Percentiles rank a stretch among this genome's conserved stretches.
Conservation (phyloP, 1,140 invertebrate species). For the Drosophila arizonae region DNA sequence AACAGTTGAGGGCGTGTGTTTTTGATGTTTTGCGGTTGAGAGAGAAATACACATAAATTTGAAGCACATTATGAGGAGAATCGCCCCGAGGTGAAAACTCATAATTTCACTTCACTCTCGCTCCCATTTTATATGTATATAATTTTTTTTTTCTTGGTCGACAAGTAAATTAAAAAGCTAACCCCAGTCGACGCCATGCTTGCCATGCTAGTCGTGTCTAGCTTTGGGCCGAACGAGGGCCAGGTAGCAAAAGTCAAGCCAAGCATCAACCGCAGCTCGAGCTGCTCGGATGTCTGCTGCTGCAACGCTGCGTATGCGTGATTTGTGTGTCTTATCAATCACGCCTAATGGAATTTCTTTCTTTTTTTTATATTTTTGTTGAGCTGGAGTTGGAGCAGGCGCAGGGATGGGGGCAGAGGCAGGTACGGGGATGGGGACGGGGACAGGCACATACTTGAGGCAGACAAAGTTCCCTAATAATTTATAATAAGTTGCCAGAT, state of each 20-base stretch:
- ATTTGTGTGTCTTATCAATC: conserved; percentile 82
- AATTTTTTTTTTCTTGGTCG: conserved; percentile 36
- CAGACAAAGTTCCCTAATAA: conserved; percentile 74
- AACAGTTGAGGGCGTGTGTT: conserved; percentile 13
- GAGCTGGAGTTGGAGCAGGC: not conserved
- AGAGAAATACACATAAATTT: conserved; percentile 35
- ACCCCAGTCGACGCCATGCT: conserved; percentile 27
- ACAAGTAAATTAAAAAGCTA: conserved; percentile 71
- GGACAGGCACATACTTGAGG: conserved; percentile 41
- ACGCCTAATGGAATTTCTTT: conserved; percentile 76
- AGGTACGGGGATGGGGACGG: no score
- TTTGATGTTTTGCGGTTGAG: conserved; percentile 8
- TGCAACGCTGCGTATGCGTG: conserved; percentile 60
- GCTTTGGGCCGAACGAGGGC: not conserved
- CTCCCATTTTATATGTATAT: no score
- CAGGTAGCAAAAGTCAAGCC: not conserved
- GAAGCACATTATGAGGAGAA: conserved; percentile 30
- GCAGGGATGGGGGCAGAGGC: no score
- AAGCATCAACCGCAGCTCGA: conserved; percentile 31
- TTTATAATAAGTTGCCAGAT: conserved; percentile 71
- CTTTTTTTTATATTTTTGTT: not conserved
- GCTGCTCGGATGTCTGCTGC: no score
- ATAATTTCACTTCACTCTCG: conserved; percentile 54
- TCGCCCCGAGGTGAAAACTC: conserved; percentile 45
- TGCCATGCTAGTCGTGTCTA: conserved; percentile 26